A percentile compares a stretch with the other conserved stretches of the same genome.
phyloP scores from a whole-genome alignment of 1,140 invertebrate genomes.

The Trigoniulus corallinus region DNA sequence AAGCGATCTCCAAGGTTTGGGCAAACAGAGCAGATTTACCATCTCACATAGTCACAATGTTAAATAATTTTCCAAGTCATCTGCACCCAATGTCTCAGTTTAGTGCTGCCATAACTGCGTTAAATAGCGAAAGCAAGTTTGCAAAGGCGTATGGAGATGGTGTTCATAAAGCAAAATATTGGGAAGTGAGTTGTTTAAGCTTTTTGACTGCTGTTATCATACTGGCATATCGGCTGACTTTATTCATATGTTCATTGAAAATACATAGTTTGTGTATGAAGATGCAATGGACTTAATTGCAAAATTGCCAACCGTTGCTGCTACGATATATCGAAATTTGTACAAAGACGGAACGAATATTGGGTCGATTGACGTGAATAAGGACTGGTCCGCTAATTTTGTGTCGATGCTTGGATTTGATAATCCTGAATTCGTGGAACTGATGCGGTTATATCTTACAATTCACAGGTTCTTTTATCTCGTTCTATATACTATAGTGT shows the following conservation, averaged over 20 bases:
- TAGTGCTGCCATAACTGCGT: conserved; percentile 72
- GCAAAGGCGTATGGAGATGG: conserved; percentile 76
- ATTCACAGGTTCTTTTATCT: conserved; percentile 54
- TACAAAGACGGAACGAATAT: conserved; percentile 72
- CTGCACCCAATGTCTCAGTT: conserved; percentile 95
- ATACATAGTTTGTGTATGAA: conserved; percentile 56
- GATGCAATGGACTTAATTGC: conserved; percentile 93
- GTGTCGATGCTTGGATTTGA: conserved; percentile 82
- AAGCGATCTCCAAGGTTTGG: conserved; percentile 78
- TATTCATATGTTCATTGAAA: neutral
- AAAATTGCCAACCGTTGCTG: conserved; percentile 84
- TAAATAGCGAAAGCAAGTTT: conserved; percentile 89
- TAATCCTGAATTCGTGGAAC: conserved; percentile 68
- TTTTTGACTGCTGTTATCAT: conserved; percentile 1
- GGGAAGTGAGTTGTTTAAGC: conserved; percentile 46
- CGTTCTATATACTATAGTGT: neutral
- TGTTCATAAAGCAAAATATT: conserved; percentile 68
- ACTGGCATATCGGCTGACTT: neutral
- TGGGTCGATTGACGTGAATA: conserved; percentile 67
- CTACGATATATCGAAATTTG: conserved; percentile 83
- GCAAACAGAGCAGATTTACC: conserved; percentile 74
- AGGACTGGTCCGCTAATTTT: conserved; percentile 93
- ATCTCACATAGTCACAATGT: conserved; percentile 78
- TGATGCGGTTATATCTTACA: conserved; percentile 86
- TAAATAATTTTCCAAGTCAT: conserved; percentile 87